Base-by-base conservation (phyloP, 2,888 invertebrate species). In the Acleris cristana region DNA sequence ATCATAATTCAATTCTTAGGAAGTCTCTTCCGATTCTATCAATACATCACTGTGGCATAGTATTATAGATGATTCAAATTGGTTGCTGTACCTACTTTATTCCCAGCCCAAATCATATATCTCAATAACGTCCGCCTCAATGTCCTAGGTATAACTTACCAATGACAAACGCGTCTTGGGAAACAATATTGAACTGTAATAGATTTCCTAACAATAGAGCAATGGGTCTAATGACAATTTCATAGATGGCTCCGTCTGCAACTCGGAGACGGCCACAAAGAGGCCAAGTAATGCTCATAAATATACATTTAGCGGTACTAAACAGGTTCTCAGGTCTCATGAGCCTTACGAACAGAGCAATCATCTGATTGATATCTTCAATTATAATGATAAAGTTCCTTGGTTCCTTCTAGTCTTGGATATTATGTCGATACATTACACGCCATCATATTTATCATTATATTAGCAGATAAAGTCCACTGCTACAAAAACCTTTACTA, bases 251-350 rank as follows among this genome's bases (percentile, higher is more conserved):
- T 14, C 40, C 40, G 48, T n/a, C 18, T 48, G n/a, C n/a, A n/a
- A n/a, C 48, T 51, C 21, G 19, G 19, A 51, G 51, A 51, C 51
- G 51, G 51, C 21, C 4, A 21, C 21, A 51, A 51, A 51, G 51
- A 12, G 51, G 18, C 51, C 19, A 12, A 18, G 12, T 51, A 14
- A 51, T 18, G 21, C 18, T 10, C 21, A 51, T 51, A 51, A 21
- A 21, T 51, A 21, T 51, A 30, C 34, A 54, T 54, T 34, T 30
- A 30, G 14, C 40, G 14, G 26, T 18, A 54, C 23, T 30, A 54
- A 34, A 34, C 54, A 34, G 30, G 54, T 54, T 30, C 54, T 16
- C 30, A 54, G 54, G 30, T 30, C 54, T 7, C 30, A 54, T n/a
- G 54, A 18, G 14, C 23, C n/a, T 10, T 54, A 8, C 3, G 23